phyloP scores from a whole-genome alignment of 2,113 vertebrate species.

The Fregetta grallaria region DNA sequence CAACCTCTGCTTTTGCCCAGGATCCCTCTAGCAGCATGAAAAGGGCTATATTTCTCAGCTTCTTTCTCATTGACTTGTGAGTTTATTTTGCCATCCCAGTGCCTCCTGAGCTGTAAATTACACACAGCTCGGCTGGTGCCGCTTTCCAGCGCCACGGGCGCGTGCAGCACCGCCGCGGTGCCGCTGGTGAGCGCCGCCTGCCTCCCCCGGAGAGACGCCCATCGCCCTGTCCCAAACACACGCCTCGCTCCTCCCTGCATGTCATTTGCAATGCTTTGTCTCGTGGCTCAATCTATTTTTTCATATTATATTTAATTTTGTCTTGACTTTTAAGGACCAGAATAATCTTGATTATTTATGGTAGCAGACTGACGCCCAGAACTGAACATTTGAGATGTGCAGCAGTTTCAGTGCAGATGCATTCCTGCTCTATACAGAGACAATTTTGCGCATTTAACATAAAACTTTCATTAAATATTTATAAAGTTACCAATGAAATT shows the following conservation, averaged over 20 bases:
- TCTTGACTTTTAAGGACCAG: neutral
- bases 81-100: neutral
- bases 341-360: too few relatives aligned
- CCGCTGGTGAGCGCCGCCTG: fast-evolving
- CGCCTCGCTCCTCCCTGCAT: fast-evolving
- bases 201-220: neutral
- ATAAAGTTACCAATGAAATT: neutral
- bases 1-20: neutral
- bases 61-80: neutral
- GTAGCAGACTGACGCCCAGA: neutral
- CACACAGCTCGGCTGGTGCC: neutral
- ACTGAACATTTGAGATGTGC: neutral
- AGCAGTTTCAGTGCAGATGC: too few relatives aligned
- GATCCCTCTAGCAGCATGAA: fast-evolving
- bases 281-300: neutral
- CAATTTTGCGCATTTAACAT: too few relatives aligned
- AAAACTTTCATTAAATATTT: too few relatives aligned
- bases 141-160: fast-evolving
- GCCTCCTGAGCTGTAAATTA: neutral
- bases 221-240: neutral
- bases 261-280: neutral
- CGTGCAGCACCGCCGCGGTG: neutral
- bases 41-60: neutral
- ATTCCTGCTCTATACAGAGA: neutral
- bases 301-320: neutral